Evolutionary conservation across 2,113 vertebrate species (phyloP).

Genomic region (Coptodon rendalli): DNA sequence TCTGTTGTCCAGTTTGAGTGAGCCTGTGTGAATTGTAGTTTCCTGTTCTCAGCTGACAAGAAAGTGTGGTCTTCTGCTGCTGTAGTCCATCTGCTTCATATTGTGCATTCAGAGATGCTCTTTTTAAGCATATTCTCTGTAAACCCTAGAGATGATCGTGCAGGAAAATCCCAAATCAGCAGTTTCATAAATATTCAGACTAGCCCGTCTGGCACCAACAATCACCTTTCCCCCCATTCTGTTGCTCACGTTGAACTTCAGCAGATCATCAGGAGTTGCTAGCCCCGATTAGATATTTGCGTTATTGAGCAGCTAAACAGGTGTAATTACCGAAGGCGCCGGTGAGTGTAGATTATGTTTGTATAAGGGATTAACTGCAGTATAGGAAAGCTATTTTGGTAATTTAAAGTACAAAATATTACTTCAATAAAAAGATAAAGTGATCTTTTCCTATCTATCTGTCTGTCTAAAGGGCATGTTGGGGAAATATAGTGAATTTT

Average conservation of each 20-base stretch:
- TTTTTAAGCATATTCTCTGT: neutral
- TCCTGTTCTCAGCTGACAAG: neutral
- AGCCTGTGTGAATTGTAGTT: neutral
- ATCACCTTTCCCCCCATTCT: neutral
- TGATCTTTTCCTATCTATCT: accelerated
- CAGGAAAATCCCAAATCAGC: neutral
- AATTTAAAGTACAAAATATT: neutral
- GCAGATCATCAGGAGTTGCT: neutral
- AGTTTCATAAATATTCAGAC: neutral
- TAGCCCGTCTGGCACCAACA: neutral
- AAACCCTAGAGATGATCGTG: neutral
- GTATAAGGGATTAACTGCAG: neutral
- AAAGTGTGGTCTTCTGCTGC: neutral
- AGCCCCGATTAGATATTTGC: neutral
- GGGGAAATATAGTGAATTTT: neutral
- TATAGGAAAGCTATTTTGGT: neutral
- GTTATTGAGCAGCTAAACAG: neutral
- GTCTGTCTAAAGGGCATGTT: neutral
- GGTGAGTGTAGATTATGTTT: neutral
- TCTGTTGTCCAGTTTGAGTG: neutral
- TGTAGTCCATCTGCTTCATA: neutral
- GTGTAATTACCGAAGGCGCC: neutral
- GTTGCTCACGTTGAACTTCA: neutral
- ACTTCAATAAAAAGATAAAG: neutral
- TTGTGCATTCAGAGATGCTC: neutral